Evolutionary conservation across 2,888 invertebrate species (phyloP), one percentile per base, ranked within the genome.

Genomic region (Hipparchia semele): DNA sequence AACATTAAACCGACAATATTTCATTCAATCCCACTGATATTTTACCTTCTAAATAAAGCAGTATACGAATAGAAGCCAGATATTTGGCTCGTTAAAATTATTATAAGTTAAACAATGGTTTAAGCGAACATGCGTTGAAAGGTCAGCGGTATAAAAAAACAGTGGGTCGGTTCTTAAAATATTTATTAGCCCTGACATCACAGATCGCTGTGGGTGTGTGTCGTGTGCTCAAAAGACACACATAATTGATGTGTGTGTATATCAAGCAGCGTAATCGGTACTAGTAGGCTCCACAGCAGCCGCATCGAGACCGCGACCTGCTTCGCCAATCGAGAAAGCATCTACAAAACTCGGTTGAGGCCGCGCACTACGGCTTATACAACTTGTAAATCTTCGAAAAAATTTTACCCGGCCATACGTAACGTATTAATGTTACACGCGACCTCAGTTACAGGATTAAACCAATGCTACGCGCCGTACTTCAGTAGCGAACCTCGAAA

Each of bases 291-390:
- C 76, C 65, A 69, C 88, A 85, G 86, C 86, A 84, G 82, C 84
- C 86, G 85, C 92, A 92, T 90, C 91, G 92, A 92, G 93, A 90
- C 87, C 93, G 90, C 93, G 94, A 94, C 94, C 93, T 88, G 93
- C 90, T 93, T 93, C 88, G 88, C 86, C 90, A 89, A 89, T 86
- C 91, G 94, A 93, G 94, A 94, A 94, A 94, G 94, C 94, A 94
- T 91, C 92, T 90, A 89, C 91, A 90, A 92, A 94, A 92, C 92
- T 90, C 94, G 94, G 94, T 93, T 93, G 94, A 94, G 94, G 94
- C 92, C 94, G 88, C 78, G 78, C 77, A 87, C 74, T 73, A 72
- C 74, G 68, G 68, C 70, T 73, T 58, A 58, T 58, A 60, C 23
- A 23, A 39, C 39, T 60, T 39, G 59, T 39, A 60, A 60, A 60